These are phyloP conservation scores for Scytalopus superciliaris DNA, from an alignment of 2,113 vertebrate species.

Conservation along the genomic window DNA sequence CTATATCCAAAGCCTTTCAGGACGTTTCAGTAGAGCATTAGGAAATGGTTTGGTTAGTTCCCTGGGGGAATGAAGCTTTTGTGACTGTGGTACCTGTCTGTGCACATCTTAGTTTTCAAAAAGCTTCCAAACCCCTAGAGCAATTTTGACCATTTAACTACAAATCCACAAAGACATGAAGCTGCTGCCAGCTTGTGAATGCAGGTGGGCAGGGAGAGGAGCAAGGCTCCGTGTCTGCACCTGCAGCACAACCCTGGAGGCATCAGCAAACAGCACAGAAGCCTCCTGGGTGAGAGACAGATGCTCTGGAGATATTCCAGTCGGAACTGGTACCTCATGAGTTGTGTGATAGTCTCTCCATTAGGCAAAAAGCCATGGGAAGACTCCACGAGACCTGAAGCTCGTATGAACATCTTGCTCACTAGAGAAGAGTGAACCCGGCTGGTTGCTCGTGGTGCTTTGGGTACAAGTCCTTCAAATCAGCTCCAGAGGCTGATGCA, in stretches of 20 bases:
- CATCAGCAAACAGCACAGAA: not conserved
- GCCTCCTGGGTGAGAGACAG: not conserved
- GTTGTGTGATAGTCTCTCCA: not conserved
- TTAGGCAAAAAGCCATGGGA: not conserved
- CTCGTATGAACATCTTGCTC: rapidly evolving
- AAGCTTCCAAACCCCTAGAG: not conserved
- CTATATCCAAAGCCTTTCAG: not conserved
- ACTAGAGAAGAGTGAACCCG: not conserved
- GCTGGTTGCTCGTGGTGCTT: not conserved
- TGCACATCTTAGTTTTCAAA: not conserved
- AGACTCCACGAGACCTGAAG: rapidly evolving
- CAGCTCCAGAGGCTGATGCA: not conserved
- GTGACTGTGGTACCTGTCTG: not conserved
- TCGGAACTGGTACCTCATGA: not conserved
- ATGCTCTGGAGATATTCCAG: not conserved
- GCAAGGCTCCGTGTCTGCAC: not conserved
- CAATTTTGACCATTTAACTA: not conserved
- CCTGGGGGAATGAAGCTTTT: not conserved
- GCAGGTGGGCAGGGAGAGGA: not conserved
- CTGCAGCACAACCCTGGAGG: not conserved
- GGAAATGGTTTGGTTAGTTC: not conserved
- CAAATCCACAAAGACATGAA: not conserved
- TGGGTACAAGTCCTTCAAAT: not conserved
- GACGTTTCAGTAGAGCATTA: not conserved
- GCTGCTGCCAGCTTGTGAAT: not conserved